Conservation (phyloP, 2,113 vertebrate genomes). For the Lepus americanus region DNA sequence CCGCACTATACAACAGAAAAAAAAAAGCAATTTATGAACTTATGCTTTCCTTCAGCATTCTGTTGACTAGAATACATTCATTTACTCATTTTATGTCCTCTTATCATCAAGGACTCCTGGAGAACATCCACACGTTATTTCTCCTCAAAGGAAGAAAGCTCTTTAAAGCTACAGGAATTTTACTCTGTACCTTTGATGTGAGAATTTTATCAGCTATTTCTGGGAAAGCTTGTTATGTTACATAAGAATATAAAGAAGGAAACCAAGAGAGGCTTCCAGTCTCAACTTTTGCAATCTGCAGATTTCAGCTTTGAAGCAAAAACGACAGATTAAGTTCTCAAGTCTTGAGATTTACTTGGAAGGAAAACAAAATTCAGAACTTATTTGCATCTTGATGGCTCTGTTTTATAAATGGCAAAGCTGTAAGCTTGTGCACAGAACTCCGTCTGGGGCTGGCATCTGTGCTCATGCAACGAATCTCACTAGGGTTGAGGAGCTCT, state of each 20-base stretch:
- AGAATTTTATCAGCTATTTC: slow-evolving; percentile 74
- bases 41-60: neutral
- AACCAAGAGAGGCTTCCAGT: slow-evolving; percentile 32
- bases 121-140: neutral
- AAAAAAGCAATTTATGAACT: neutral
- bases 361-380: slow-evolving; percentile 64
- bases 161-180: slow-evolving; percentile 62
- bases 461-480: neutral
- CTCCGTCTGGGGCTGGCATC: slow-evolving; percentile 65
- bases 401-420: slow-evolving; percentile 74
- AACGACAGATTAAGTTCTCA: slow-evolving; percentile 72
- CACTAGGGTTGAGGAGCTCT: neutral
- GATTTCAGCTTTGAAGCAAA: slow-evolving; percentile 75
- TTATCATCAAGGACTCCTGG: neutral
- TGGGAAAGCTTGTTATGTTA: slow-evolving; percentile 65
- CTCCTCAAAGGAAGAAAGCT: slow-evolving; percentile 47
- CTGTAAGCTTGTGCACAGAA: slow-evolving; percentile 36
- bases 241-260: slow-evolving; percentile 73
- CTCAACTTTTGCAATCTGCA: slow-evolving; percentile 63
- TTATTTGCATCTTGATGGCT: slow-evolving; percentile 64
- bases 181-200: slow-evolving; percentile 63
- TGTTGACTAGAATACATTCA: neutral
- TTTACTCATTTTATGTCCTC: neutral
- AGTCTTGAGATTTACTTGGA: slow-evolving; percentile 72
- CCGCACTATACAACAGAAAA: neutral